Evolutionary conservation across 1,140 invertebrate species (phyloP).

Genomic region (Palaemon carinicauda): DNA sequence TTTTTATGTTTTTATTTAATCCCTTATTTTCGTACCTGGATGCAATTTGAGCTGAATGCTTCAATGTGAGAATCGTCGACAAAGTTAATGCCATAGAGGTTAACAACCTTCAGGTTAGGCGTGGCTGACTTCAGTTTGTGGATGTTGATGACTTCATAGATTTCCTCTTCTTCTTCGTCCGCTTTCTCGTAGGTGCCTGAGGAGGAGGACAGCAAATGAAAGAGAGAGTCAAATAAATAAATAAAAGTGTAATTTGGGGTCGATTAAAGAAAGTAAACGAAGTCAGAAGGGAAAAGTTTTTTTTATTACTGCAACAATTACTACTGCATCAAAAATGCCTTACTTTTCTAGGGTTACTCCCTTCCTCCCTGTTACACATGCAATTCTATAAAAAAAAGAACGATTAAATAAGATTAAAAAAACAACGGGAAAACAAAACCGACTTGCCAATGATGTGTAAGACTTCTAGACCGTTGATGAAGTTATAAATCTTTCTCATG

Average conservation of each 20-base stretch:
- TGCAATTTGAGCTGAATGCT: slow-evolving; percentile 93
- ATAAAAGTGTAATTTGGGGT: background rate
- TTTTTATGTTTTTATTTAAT: too few relatives aligned
- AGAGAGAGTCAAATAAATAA: background rate
- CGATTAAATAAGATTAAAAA: background rate
- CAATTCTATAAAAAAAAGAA: background rate
- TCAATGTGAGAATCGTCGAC: slow-evolving; percentile 99
- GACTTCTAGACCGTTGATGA: slow-evolving; percentile 98
- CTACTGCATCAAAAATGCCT: background rate
- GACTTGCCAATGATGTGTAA: slow-evolving; percentile 92
- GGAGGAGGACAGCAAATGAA: too few relatives aligned
- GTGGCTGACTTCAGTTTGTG: slow-evolving; percentile 97
- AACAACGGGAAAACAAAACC: background rate
- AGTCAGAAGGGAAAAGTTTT: too few relatives aligned
- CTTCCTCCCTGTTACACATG: background rate
- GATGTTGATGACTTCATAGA: slow-evolving; percentile 99
- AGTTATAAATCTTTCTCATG: slow-evolving; percentile 99
- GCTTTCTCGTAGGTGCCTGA: slow-evolving; percentile 97
- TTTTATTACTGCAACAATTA: background rate
- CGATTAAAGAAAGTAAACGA: too few relatives aligned
- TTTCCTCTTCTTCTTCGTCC: slow-evolving; percentile 98
- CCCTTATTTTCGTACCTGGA: slow-evolving; percentile 70
- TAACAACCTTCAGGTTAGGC: slow-evolving; percentile 93
- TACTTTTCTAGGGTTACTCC: too few relatives aligned
- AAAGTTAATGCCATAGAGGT: slow-evolving; percentile 97